Base-by-base conservation (phyloP, 2,113 vertebrate species). In the Artemisiospiza belli region DNA sequence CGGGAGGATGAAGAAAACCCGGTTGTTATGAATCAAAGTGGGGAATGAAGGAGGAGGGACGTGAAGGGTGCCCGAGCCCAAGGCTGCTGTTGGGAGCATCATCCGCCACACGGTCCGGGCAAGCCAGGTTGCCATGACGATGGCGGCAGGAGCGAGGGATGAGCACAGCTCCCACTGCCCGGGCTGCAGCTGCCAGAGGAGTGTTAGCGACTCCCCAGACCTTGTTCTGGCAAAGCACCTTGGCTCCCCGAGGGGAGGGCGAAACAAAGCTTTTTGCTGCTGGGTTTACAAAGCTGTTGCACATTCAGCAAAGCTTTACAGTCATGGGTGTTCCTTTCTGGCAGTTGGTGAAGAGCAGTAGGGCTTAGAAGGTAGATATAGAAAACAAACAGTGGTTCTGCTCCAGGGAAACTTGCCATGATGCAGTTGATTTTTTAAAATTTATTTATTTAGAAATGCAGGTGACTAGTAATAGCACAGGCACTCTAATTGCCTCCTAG, bases 41-140 rank as follows among this genome's bases (percentile, higher is more conserved):
- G 67, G 78, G 73, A 92, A 87, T 86, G 80, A 85, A 92, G 37
- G 47, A 61, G n/a, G 83, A 89, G 66, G 86, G 73, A 79, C 77
- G 67, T n/a, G 62, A 83, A 83, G 80, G 22, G 82, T 7, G 17
- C 81, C 21, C 13, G 74, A 88, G 83, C 52, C 49, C 15, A 31
- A 85, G 94, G 76, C 89, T 28, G 15, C 95, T 81, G 64, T 72
- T 93, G 92, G 44, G 94, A 75, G 86, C 63, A 87, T 89, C 86
- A 80, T 87, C 93, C 5, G 21, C 85, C 27, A 6, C 90, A 97
- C 98, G 59, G 95, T 96, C 98, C 14, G 63, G 97, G 97, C 97
- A 98, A 97, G 97, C 97, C 23, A 31, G 27, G 98, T 98, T 98
- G 96, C 97, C 97, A 97, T 97, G 94, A 98, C 33, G n/a, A 98